Base-by-base conservation (phyloP, 1,140 invertebrate genomes). In the Caenorhabditis brenneri region DNA sequence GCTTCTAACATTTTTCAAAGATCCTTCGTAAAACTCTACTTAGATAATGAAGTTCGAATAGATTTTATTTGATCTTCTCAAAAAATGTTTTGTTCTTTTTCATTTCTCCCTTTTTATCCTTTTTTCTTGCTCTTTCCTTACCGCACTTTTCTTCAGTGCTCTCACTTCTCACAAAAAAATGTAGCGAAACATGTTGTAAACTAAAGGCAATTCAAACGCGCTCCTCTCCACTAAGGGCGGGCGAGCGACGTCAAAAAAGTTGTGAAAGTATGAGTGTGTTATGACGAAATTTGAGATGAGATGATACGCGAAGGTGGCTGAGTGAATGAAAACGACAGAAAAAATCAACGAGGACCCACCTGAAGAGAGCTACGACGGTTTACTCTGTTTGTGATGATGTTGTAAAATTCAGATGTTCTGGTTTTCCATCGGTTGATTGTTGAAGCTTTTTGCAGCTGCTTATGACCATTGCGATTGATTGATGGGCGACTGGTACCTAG, bases 361-460 rank as follows among this genome's bases (percentile, higher is more conserved):
- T 83, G 87, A 42, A 86, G 49, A 31, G 60, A 85, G 31, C 58
- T 65, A 15, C 78, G 55, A 29, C 85, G 83, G 27, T 60, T 53
- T 15, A 86, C 82, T 74, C 65, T 80, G 12, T 83, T 79, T 5
- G 82, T 60, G 36, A 86, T 53, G 2, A 42, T 39, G 19, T 65
- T 84, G 1, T 85, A 42, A 10, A 86, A 22, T 16, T 78, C 46
- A 4, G 82, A 80, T 10, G 85, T 86, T 49, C 85, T 33, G 15
- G 42, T 39, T n/a, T 53, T 55, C 51, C 84, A 39, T 39, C 65
- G 39, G 24, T 82, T 82, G 48, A 85, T 51, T 49, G 81, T 84
- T 27, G 58, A 53, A 4, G 55, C 81, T 36, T 69, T 60, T 46
- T 69, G 74, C 19, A 69, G 48, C 24, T 27, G 27, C 27, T 46